phyloP scores from a whole-genome alignment of 2,797 vertebrate species.

The Menidia menidia region DNA sequence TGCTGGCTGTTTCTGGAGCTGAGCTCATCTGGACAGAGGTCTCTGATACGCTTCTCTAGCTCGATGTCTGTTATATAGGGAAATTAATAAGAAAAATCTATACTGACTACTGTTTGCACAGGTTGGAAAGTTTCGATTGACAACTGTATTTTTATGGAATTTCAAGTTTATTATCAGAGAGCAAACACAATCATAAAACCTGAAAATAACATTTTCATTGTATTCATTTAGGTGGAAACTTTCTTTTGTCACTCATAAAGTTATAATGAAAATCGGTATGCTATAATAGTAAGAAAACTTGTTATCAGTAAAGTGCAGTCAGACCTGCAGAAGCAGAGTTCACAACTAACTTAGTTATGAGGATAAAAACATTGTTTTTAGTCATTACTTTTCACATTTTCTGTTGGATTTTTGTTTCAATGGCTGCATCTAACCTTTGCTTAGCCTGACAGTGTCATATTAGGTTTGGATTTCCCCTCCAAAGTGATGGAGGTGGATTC shows the following conservation, averaged over 20 bases:
- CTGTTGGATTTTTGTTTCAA: slow-evolving; percentile 43
- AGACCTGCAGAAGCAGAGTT: slow-evolving; percentile 26
- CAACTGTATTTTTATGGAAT: not conserved
- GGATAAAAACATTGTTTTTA: slow-evolving; percentile 41
- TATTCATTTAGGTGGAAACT: too few relatives aligned
- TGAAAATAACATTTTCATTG: too few relatives aligned
- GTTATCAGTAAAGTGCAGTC: slow-evolving; percentile 21
- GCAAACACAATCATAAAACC: not conserved
- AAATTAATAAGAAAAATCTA: too few relatives aligned
- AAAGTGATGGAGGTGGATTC: slow-evolving; percentile 64
- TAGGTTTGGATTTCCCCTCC: slow-evolving; percentile 50
- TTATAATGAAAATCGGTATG: not conserved
- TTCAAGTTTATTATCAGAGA: not conserved
- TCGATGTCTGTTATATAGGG: too few relatives aligned
- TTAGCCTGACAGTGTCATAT: slow-evolving; percentile 31
- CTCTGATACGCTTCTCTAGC: too few relatives aligned
- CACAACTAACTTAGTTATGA: slow-evolving; percentile 50
- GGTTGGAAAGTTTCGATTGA: too few relatives aligned
- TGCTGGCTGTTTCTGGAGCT: not conserved
- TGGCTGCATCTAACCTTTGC: slow-evolving; percentile 54
- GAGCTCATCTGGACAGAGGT: too few relatives aligned
- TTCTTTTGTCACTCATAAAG: not conserved
- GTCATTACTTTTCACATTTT: slow-evolving; percentile 58
- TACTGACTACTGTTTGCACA: too few relatives aligned
- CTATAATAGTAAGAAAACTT: not conserved